Conservation (phyloP, 2,797 vertebrate genomes). For the Girardinus metallicus region DNA sequence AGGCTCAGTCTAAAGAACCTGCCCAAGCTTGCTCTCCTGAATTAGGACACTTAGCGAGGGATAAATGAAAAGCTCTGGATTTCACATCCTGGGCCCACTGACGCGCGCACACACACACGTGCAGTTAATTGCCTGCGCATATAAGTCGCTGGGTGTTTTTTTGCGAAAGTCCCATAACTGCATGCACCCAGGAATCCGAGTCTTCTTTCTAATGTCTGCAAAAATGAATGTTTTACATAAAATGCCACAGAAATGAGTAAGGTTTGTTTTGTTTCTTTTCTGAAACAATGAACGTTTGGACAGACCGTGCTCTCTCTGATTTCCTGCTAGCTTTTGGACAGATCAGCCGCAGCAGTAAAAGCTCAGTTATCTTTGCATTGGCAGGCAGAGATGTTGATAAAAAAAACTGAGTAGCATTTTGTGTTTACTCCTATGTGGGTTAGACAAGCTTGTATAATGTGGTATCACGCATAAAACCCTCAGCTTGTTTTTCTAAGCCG, state of each 20-base stretch:
- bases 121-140: not conserved
- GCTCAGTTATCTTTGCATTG: constrained; percentile 37
- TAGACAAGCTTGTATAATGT: constrained; percentile 14
- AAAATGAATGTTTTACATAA: constrained; percentile 20
- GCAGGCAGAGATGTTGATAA: constrained; percentile 14
- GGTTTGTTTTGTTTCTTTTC: constrained; percentile 2
- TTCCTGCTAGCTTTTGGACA: constrained; percentile 31
- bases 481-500: constrained; percentile 11
- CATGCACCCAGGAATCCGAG: not conserved
- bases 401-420: constrained; percentile 26
- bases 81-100: constrained; percentile 41
- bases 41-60: constrained; percentile 68
- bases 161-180: not conserved
- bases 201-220: constrained; percentile 14
- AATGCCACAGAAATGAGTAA: constrained; percentile 17
- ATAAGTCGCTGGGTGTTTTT: not conserved
- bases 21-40: constrained; percentile 70
- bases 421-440: constrained; percentile 29
- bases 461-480: constrained; percentile 24
- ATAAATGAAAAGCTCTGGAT: constrained; percentile 60
- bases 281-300: not conserved
- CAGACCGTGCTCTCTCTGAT: constrained; percentile 11
- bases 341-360: constrained; percentile 31
- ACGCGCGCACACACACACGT: constrained; percentile 8
- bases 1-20: constrained; percentile 61